These are phyloP conservation scores for Columba janthina DNA, from an alignment of 2,113 vertebrate species.

Conservation along the genomic window DNA sequence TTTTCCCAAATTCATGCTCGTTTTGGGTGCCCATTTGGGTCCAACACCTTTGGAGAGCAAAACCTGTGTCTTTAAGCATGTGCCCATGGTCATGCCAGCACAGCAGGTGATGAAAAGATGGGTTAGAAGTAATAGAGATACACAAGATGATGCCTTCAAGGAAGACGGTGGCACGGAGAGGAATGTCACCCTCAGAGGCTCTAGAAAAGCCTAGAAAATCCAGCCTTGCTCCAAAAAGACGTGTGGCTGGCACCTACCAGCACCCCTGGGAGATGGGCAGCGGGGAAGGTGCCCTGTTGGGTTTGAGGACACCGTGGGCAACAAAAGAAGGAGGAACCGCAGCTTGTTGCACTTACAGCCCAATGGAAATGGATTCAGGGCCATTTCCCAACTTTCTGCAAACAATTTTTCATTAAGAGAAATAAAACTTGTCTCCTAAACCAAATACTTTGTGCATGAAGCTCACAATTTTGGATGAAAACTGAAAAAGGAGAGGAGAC, in stretches of 20 bases:
- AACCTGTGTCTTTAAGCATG: neutral
- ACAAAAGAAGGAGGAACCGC: neutral
- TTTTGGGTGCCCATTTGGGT: neutral
- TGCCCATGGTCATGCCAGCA: neutral
- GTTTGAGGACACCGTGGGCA: neutral
- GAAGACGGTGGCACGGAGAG: neutral
- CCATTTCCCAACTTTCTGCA: neutral
- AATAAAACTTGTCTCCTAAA: neutral
- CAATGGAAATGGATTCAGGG: neutral
- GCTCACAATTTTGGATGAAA: neutral
- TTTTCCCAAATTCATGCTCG: neutral
- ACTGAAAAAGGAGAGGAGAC: neutral
- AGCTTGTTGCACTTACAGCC: neutral
- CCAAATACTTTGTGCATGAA: accelerated
- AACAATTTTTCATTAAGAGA: neutral
- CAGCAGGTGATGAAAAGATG: neutral
- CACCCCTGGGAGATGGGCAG: neutral
- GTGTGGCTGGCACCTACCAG: neutral
- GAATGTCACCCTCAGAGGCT: neutral
- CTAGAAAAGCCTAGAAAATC: neutral
- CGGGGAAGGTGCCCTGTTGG: neutral
- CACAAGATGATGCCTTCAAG: accelerated
- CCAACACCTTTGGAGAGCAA: neutral
- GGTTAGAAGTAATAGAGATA: neutral
- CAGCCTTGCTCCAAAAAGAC: neutral